Evolutionary conservation across 2,797 vertebrate genomes (phyloP), one percentile per base, ranked within the genome.

Genomic region (Acrocephalus scirpaceus): DNA sequence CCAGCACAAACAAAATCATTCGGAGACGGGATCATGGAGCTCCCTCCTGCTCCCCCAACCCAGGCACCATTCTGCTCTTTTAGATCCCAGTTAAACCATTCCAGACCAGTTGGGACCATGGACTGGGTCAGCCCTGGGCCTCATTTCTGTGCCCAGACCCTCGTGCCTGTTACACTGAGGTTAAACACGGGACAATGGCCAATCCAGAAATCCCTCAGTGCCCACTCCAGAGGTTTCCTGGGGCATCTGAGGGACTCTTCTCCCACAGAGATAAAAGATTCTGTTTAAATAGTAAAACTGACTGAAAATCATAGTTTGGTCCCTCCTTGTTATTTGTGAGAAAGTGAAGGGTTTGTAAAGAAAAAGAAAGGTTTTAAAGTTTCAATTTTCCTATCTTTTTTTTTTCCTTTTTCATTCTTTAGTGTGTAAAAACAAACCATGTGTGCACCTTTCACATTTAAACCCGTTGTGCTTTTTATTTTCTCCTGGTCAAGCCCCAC

Each of bases 1-100:
- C 42, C 10, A n/a, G 16, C 4, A 0, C 4, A 8, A 2, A 7
- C 3, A 8, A 48, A 71, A 27, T 1, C 58, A 51, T 47, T 1
- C 1, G 26, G 17, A 75, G 27, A 29, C 0, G 1, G 16, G 40
- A 58, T 6, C 44, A 5, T 0, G 19, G 47, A 60, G 20, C 20
- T 47, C 7, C 50, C 40, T 66, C 29, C 44, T n/a, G 23, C 70
- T 57, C 4, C 14, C 51, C 40, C 21, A 76, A 16, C 2, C 29
- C 71, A 8, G 23, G 18, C 1, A 6, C 6, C 17, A 0, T n/a
- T 44, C 20, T 13, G 38, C 51, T 58, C 27, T 13, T 34, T 45
- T 7, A 34, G 13, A 2, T 7, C 23, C 3, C n/a, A 26, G 11
- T 10, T 1, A 20, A 86, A 51, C 26, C 50, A 53, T 4, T 40